Evolutionary conservation across 1,140 invertebrate species (phyloP).

Genomic region (Drosophila persimilis): DNA sequence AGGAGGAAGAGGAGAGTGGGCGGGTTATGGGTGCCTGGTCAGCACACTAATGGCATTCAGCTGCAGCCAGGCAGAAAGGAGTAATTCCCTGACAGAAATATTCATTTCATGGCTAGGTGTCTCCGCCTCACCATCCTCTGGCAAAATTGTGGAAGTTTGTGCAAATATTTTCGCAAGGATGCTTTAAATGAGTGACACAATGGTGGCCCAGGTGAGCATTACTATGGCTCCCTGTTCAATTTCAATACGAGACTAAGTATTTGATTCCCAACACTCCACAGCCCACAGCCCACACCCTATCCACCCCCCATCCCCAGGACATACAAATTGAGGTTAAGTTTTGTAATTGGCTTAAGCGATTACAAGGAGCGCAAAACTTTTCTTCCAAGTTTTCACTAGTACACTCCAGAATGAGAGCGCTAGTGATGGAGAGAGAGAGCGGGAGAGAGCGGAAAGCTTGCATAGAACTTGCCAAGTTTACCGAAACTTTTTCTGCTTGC

Average conservation of each 20-base stretch:
- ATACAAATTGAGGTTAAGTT: constrained; percentile 74
- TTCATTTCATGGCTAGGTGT: too few species aligned
- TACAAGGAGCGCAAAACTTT: constrained; percentile 65
- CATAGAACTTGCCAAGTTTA: constrained; percentile 37
- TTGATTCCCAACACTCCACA: too few species aligned
- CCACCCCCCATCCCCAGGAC: neutral
- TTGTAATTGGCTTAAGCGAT: constrained; percentile 76
- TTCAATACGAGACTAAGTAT: constrained; percentile 13
- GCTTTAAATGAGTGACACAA: constrained; percentile 62
- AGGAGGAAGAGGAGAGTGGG: neutral
- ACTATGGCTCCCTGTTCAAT: constrained; percentile 13
- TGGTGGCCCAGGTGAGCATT: constrained; percentile 5
- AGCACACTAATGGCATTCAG: constrained; percentile 57
- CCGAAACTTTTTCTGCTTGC: constrained; percentile 26
- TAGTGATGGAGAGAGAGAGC: neutral
- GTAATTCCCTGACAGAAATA: constrained; percentile 31
- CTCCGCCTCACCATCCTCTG: constrained; percentile 10
- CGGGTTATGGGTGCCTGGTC: constrained; percentile 15
- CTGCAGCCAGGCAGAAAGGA: constrained; percentile 52
- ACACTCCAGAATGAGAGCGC: neutral
- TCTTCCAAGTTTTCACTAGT: constrained; percentile 21
- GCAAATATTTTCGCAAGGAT: constrained; percentile 46
- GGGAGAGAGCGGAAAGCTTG: constrained; percentile 14
- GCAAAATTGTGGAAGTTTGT: constrained; percentile 16
- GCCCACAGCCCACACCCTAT: neutral